Base-by-base conservation (phyloP, 2,888 invertebrate genomes). In the Drosophila maculinotata region DNA sequence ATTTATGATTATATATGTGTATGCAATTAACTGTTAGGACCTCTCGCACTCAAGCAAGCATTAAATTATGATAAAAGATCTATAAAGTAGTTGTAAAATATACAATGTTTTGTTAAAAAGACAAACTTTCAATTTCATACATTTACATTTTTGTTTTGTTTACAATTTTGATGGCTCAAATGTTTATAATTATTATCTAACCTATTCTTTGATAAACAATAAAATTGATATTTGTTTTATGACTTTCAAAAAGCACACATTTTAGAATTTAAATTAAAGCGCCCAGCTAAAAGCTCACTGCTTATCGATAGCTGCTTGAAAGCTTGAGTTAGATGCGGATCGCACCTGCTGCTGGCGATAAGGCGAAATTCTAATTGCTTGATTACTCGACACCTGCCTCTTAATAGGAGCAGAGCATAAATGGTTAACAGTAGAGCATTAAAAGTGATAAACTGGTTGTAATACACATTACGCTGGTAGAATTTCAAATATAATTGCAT, bases 81-180 rank as follows among this genome's bases (percentile, higher is more conserved):
- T 14, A 12, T 12, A 23, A 23, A 41, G 6, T 25, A 51, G 1
- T 15, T 36, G 10, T 53, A 51, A 35, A 35, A 17, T 39, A 64
- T 10, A 26, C 20, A 51, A 31, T 31, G 42, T 38, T 53, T 57
- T 31, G 54, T 68, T 62, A 54, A 25, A 72, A 60, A 53, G 44
- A 52, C 51, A 47, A 23, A 53, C 49, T 47, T 45, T 14, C 8
- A 38, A 54, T 42, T 44, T n/a, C n/a, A 59, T 23, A 48, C 52
- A 14, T 28, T 52, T 35, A 49, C 23, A 52, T 52, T 47, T 47
- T 65, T 75, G 68, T 76, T 82, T 68, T 79, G 60, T 78, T 81
- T 56, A 66, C 30, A 10, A 20, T 10, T 28, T 45, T 14, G 47
- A 31, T 39, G 45, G 35, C 41, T 56, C 33, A 31, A 59, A 36